These are phyloP conservation scores for Pseudococcus viburni DNA, from an alignment of 2,888 invertebrate genomes.

Conservation along the genomic window DNA sequence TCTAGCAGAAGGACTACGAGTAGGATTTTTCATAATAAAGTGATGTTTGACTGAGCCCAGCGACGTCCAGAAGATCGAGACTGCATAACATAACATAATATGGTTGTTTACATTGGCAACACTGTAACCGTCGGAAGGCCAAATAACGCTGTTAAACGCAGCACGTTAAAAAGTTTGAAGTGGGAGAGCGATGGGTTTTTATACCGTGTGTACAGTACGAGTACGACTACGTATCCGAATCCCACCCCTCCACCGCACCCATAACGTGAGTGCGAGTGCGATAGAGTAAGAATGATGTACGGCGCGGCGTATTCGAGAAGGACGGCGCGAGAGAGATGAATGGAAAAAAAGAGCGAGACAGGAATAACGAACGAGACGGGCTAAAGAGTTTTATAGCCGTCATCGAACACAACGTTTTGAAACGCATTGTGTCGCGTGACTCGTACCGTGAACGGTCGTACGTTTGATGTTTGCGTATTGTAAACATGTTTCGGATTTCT, in stretches of 20 bases:
- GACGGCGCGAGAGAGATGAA: conserved; percentile 54
- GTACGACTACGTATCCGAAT: neutral
- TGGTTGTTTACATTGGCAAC: conserved; percentile 33
- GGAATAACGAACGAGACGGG: conserved; percentile 43
- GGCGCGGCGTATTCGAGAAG: conserved; percentile 36
- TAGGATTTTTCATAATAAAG: conserved; percentile 20
- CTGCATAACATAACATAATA: neutral
- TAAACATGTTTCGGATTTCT: conserved; percentile 54
- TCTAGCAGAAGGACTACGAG: neutral
- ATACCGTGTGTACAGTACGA: conserved; percentile 45
- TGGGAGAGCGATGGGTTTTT: conserved; percentile 55
- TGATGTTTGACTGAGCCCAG: neutral
- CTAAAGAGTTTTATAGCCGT: conserved; percentile 62
- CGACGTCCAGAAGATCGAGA: neutral
- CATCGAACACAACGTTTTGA: conserved; percentile 61
- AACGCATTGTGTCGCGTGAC: conserved; percentile 64
- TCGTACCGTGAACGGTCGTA: conserved; percentile 59
- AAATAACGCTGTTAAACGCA: conserved; percentile 44
- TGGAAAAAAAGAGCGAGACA: conserved; percentile 41
- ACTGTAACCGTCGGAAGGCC: conserved; percentile 47
- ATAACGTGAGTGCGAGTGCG: conserved; percentile 26
- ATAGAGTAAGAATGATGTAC: conserved; percentile 39
- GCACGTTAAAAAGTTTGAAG: conserved; percentile 42
- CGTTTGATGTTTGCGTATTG: conserved; percentile 24
- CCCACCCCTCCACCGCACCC: neutral